phyloP scores from a whole-genome alignment of 2,888 invertebrate genomes.

The Drosophila paranaensis region DNA sequence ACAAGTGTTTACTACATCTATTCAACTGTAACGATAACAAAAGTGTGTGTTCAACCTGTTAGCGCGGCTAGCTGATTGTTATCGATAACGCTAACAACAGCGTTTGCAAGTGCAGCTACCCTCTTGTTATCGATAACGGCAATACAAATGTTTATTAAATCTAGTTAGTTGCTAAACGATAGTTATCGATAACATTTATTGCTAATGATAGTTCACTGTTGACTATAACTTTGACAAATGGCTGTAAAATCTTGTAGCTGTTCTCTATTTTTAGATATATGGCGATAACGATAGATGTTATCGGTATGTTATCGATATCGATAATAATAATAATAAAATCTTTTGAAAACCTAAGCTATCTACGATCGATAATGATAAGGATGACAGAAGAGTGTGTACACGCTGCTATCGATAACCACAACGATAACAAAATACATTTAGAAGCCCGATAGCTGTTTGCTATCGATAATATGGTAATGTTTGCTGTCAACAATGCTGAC shows the following conservation, averaged over 20 bases:
- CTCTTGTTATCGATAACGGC: neutral
- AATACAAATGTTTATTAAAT: no score
- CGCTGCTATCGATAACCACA: neutral
- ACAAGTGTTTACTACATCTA: no score
- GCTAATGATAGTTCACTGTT: neutral
- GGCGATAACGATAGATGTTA: slow-evolving; percentile 6
- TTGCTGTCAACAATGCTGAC: no score
- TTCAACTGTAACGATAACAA: slow-evolving; percentile 32
- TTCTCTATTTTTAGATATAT: neutral
- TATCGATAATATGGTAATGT: neutral
- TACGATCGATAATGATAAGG: neutral
- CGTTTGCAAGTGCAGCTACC: neutral
- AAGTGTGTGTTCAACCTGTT: slow-evolving; percentile 26
- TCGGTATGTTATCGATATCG: neutral
- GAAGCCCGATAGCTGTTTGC: neutral
- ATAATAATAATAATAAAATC: neutral
- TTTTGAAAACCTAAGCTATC: neutral
- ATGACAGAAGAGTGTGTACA: fast-evolving
- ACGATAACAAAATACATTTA: neutral
- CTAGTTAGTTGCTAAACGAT: neutral
- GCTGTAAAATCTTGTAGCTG: neutral
- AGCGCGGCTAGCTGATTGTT: neutral
- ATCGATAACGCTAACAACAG: slow-evolving; percentile 6
- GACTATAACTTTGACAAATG: no score
- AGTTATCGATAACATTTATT: slow-evolving; percentile 1